Base-by-base conservation (phyloP, 2,888 invertebrate genomes). In the Ethmia dodecea region DNA sequence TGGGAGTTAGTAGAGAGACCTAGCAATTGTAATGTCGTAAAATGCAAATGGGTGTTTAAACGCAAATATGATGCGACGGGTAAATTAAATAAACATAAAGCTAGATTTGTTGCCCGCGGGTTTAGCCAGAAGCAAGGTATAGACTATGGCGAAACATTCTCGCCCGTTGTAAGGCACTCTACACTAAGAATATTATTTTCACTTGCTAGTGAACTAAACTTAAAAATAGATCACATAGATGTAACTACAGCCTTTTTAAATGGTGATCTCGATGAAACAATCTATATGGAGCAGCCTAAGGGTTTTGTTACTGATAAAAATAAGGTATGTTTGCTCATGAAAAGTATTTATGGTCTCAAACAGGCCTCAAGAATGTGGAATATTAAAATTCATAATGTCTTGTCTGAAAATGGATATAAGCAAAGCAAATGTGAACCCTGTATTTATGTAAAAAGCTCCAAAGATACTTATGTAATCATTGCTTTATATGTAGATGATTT, bases 221-320 rank as follows among this genome's bases (percentile, higher is more conserved):
- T 41, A 11, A 13, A 40, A 3, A 24, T 40, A 12, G 35, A 39
- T 6, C 47, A 47, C 29, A 11, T 47, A 14, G 45, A 48, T 38
- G 48, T 47, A 1, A 39, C 31, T 12, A 47, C 47, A n/a, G 47
- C 45, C 3, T 48, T 48, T 11, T 14, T 48, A 2, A 45, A 48
- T 33, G 48, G 48, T 6, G 33, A 40, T 11, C 22, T 45, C 2
- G 5, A 38, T 5, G 45, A 48, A 32, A 28, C 22, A 0, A 33
- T 48, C 5, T 45, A 33, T 12, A 45, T 48, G 45, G 38, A 45
- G 22, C 37, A 38, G 11, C 43, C 47, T 15, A 20, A 26, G 15
- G 18, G 35, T 25, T 39, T 32, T 27, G 8, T 5, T 18, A 14
- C 13, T 28, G 28, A 39, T 13, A 25, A 27, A 6, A 28, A 24